Conservation (phyloP, 2,113 vertebrate species). For the Macquaria australasica region DNA sequence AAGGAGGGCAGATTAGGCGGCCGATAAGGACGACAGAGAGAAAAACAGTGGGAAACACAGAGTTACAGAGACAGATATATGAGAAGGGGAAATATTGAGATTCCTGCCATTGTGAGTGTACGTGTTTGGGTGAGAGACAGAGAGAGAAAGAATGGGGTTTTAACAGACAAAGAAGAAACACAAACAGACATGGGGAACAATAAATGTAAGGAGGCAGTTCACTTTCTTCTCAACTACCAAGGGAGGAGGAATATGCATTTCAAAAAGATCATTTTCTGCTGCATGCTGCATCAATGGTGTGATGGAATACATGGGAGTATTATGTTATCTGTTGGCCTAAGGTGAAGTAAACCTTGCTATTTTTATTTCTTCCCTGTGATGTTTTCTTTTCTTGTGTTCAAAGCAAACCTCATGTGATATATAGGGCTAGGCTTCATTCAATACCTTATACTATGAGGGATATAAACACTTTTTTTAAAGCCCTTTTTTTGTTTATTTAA, state of each 20-base stretch:
- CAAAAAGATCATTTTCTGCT: constrained; percentile 56
- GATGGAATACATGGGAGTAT: constrained; percentile 32
- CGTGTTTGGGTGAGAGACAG: constrained; percentile 44
- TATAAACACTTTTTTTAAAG: background rate
- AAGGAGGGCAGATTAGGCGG: constrained; percentile 63
- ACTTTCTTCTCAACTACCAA: constrained; percentile 46
- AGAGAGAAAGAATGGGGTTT: constrained; percentile 52
- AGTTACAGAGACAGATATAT: constrained; percentile 58
- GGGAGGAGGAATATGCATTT: constrained; percentile 56
- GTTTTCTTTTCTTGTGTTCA: background rate
- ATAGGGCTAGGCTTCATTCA: background rate
- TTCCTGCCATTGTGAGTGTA: constrained; percentile 71
- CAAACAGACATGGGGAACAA: constrained; percentile 62
- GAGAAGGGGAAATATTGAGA: constrained; percentile 62
- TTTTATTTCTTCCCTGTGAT: background rate
- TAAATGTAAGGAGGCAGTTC: constrained; percentile 51
- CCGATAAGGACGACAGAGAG: constrained; percentile 48
- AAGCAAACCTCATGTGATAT: constrained; percentile 24
- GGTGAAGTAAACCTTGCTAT: constrained; percentile 18
- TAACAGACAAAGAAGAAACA: constrained; percentile 61
- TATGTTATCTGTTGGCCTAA: constrained; percentile 32
- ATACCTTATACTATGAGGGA: background rate
- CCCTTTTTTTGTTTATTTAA: background rate
- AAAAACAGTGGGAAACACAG: constrained; percentile 6
- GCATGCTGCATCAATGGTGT: constrained; percentile 13